These are phyloP conservation scores for Petrophora chlorosata DNA, from an alignment of 2,888 invertebrate genomes.

Conservation along the genomic window DNA sequence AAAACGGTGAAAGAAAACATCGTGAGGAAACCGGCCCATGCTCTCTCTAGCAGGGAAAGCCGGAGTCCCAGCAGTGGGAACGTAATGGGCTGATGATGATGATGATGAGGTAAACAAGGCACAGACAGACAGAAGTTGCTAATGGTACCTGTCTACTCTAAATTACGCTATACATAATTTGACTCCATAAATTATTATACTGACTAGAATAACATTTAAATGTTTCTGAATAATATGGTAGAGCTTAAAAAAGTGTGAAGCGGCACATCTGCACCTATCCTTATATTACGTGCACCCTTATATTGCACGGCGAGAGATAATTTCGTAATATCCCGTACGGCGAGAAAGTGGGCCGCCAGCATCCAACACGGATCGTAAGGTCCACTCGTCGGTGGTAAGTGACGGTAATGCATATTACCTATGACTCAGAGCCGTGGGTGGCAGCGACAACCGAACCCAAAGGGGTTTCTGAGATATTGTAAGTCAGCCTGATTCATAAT, in stretches of 20 bases:
- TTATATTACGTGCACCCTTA: neutral
- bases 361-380: conserved; percentile 20
- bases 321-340: conserved; percentile 32
- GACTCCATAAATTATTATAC: too few species aligned
- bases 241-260: neutral
- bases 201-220: neutral
- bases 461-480: conserved; percentile 30
- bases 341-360: conserved; percentile 41
- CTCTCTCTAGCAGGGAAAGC: too few species aligned
- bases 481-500: too few species aligned
- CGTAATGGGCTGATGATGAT: too few species aligned
- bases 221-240: neutral
- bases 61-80: too few species aligned
- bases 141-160: too few species aligned
- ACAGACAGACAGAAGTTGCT: too few species aligned
- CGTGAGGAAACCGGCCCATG: too few species aligned
- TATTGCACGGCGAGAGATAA: conserved; percentile 13
- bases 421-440: conserved; percentile 58
- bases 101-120: too few species aligned
- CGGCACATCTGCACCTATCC: neutral
- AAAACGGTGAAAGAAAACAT: too few species aligned
- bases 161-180: too few species aligned
- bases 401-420: conserved; percentile 25
- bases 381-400: conserved; percentile 33
- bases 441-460: conserved; percentile 33